Evolutionary conservation across 1,140 invertebrate species (phyloP).

Genomic region (Caerostris extrusa): DNA sequence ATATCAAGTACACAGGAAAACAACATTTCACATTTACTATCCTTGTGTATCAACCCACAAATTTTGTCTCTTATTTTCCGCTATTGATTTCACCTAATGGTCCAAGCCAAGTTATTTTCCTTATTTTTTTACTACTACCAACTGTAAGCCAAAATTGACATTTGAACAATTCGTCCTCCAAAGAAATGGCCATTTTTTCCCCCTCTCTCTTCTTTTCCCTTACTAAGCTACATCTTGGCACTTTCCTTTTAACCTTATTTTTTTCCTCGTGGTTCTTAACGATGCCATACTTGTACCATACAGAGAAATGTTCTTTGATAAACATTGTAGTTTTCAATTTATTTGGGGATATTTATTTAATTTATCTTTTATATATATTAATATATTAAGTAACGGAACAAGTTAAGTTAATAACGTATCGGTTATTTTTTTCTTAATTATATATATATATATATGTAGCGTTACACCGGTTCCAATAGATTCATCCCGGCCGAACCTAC

Average conservation of each 20-base stretch:
- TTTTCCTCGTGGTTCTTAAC: neutral
- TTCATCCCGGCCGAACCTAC: no score
- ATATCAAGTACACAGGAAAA: no score
- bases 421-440: no score
- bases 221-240: neutral
- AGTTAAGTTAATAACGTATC: no score
- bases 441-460: no score
- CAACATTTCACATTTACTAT: neutral
- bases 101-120: neutral
- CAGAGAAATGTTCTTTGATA: neutral
- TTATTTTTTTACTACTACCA: neutral
- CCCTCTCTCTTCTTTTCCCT: neutral
- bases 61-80: neutral
- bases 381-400: no score
- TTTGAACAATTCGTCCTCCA: neutral
- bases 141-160: constrained; percentile 25
- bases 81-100: constrained; percentile 7
- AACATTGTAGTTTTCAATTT: neutral
- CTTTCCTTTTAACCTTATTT: constrained; percentile 20
- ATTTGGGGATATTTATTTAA: neutral
- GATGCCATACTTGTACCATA: neutral
- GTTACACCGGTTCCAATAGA: no score
- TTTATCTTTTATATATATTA: neutral
- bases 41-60: neutral
- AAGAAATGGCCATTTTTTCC: neutral